A percentile compares a stretch with the other conserved stretches of the same genome.
Evolutionary conservation across 2,113 vertebrate species (phyloP).

Genomic region (Raja brachyura): DNA sequence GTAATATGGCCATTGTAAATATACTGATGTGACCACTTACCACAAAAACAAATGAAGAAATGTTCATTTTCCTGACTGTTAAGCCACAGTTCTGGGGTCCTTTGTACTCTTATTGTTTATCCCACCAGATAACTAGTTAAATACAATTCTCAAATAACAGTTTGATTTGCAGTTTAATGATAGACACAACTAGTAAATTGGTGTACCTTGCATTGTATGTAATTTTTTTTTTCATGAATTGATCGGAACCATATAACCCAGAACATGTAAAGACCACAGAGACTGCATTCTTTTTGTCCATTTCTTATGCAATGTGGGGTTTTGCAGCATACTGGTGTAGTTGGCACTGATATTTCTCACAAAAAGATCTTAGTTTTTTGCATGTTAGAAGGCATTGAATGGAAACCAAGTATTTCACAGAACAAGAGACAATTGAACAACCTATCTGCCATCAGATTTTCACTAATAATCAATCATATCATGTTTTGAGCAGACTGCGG

Average conservation of each 20-base stretch:
- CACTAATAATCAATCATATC: not conserved
- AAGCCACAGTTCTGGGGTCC: not conserved
- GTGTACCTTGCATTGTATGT: not conserved
- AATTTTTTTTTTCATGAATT: not conserved
- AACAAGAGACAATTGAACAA: not conserved
- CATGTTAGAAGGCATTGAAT: not conserved
- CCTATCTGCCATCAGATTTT: not conserved
- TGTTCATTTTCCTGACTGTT: slow-evolving; percentile 13
- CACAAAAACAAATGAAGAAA: slow-evolving; percentile 7
- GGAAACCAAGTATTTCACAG: not conserved
- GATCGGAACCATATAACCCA: not conserved
- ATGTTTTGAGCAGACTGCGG: not conserved
- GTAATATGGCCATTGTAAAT: not conserved
- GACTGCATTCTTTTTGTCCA: not conserved
- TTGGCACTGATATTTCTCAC: not conserved
- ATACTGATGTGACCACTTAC: not conserved
- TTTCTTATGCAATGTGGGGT: too few relatives aligned
- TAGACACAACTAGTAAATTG: not conserved
- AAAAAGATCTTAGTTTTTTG: not conserved
- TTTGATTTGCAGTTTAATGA: not conserved
- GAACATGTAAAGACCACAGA: too few relatives aligned
- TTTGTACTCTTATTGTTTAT: not conserved
- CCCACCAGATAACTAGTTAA: not conserved
- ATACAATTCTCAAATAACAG: not conserved
- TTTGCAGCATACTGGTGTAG: not conserved